Evolutionary conservation across 2,888 invertebrate genomes (phyloP).

Genomic region (Crocallis elinguaria): DNA sequence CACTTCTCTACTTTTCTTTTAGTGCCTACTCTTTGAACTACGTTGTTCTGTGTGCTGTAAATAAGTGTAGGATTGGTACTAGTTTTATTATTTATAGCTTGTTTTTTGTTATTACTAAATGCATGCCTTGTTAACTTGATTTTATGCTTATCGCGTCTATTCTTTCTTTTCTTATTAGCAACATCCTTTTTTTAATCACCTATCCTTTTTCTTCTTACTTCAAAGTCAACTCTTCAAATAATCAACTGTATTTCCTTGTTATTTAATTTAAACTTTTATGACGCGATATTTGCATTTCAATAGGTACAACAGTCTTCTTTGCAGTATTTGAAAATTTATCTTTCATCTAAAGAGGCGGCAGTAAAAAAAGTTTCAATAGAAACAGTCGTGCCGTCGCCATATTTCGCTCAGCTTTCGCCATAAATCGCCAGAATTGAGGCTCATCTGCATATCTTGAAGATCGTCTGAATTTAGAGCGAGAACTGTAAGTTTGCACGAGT

Average conservation of each 20-base stretch:
- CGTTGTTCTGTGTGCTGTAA: constrained; percentile 21
- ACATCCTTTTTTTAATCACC: no score
- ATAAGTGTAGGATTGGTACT: background rate
- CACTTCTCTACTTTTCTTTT: constrained; percentile 47
- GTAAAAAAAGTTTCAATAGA: constrained; percentile 76
- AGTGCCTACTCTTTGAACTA: constrained; percentile 27
- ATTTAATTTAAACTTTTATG: constrained; percentile 1
- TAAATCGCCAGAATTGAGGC: constrained; percentile 74
- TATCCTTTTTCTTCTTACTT: no score
- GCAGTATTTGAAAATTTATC: constrained; percentile 75
- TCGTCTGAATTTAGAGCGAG: constrained; percentile 43
- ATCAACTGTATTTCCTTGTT: background rate
- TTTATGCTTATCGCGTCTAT: background rate
- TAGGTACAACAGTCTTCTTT: constrained; percentile 60
- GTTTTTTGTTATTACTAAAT: background rate
- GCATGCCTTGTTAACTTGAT: constrained; percentile 8
- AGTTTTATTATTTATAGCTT: background rate
- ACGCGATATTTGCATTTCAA: constrained; percentile 67
- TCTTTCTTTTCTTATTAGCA: no score
- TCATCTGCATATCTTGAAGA: constrained; percentile 74
- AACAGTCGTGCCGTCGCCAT: constrained; percentile 71
- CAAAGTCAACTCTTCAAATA: no score
- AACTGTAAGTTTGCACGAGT: constrained; percentile 37
- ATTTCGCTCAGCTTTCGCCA: constrained; percentile 75
- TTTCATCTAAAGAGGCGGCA: constrained; percentile 67